phyloP scores from a whole-genome alignment of 2,113 vertebrate species.

The Setophaga petechia region DNA sequence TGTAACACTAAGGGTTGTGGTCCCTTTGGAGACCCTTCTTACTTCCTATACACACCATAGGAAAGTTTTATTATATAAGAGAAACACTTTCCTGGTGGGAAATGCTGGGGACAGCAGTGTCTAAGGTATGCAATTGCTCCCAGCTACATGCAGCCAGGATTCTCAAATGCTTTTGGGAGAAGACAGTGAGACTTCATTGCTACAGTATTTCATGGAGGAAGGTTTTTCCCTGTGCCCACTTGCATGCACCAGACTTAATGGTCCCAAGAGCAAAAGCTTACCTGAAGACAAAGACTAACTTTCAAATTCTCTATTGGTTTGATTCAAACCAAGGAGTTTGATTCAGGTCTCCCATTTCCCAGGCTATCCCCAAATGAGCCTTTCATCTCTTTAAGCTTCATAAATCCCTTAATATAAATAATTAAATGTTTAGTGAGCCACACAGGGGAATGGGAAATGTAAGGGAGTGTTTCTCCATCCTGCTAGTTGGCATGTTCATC shows the following conservation, averaged over 20 bases:
- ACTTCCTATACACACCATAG: rapidly evolving
- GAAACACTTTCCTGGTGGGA: not conserved
- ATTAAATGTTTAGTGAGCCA: slow-evolving; percentile 17
- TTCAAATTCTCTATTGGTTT: not conserved
- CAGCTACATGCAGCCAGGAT: not conserved
- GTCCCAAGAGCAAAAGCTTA: not conserved
- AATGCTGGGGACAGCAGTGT: not conserved
- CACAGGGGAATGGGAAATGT: not conserved
- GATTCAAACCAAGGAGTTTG: not conserved
- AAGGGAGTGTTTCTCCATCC: not conserved
- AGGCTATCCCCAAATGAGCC: not conserved
- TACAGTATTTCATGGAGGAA: not conserved
- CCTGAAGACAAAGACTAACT: not conserved
- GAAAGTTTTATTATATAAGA: not conserved
- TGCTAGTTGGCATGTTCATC: not conserved
- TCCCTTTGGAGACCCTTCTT: not conserved
- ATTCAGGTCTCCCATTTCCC: not conserved
- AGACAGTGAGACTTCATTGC: not conserved
- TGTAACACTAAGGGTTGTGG: rapidly evolving
- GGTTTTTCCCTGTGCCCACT: not conserved
- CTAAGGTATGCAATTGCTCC: not conserved
- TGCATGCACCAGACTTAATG: not conserved
- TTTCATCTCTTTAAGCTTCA: not conserved
- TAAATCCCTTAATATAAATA: slow-evolving; percentile 34
- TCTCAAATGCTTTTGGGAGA: not conserved